phyloP scores from a whole-genome alignment of 1,140 invertebrate genomes.

The Pseudomyrmex gracilis region DNA sequence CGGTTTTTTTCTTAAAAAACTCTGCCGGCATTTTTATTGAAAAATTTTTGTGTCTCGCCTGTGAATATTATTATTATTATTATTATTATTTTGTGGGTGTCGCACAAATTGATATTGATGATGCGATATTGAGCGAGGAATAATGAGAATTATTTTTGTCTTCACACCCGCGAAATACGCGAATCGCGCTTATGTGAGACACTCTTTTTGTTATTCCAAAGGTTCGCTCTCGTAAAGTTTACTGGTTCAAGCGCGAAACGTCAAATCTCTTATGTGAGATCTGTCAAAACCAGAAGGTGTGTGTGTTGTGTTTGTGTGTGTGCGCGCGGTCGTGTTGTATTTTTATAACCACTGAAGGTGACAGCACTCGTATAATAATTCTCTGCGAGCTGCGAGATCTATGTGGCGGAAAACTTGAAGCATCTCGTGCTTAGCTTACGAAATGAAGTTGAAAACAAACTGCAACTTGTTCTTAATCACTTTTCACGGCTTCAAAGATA shows the following conservation, averaged over 20 bases:
- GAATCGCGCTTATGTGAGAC: not conserved
- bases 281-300: conserved; percentile 48
- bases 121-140: no score
- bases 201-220: conserved; percentile 38
- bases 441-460: not conserved
- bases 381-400: not conserved
- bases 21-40: conserved; percentile 4
- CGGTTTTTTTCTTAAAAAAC: conserved; percentile 9
- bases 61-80: no score
- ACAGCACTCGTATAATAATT: conserved; percentile 29
- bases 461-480: not conserved
- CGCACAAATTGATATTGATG: no score
- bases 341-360: conserved; percentile 55
- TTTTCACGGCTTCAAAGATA: conserved; percentile 1
- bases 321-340: conserved; percentile 19
- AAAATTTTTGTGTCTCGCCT: conserved; percentile 15
- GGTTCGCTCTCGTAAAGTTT: conserved; percentile 40
- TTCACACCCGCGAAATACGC: not conserved
- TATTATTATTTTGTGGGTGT: no score
- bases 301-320: no score
- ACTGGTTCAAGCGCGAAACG: conserved; percentile 31
- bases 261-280: conserved; percentile 56
- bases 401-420: conserved; percentile 14
- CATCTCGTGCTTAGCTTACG: not conserved
- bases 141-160: conserved; percentile 5